A percentile compares a stretch with the other conserved stretches of the same genome.
These are phyloP conservation scores for Morus bassanus DNA, from an alignment of 2,797 vertebrate genomes.

Conservation along the genomic window DNA sequence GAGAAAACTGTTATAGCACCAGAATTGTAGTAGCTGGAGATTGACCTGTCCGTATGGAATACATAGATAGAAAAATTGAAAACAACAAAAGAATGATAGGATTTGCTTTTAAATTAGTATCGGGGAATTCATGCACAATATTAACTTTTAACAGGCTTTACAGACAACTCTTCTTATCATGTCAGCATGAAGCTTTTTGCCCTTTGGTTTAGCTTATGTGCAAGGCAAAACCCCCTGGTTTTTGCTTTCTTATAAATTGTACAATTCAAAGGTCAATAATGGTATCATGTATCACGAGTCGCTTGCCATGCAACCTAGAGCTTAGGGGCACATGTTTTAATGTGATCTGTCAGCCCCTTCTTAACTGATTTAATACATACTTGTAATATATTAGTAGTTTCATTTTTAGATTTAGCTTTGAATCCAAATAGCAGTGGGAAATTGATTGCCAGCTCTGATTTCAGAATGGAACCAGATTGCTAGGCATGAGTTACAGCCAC, in stretches of 20 bases:
- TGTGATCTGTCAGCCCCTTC: conserved; percentile 60
- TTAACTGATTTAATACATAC: conserved; percentile 51
- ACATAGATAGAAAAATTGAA: neutral
- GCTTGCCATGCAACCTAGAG: conserved; percentile 8
- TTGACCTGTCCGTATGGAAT: neutral
- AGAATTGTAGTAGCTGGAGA: neutral
- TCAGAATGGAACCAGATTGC: conserved; percentile 53
- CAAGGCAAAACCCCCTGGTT: neutral
- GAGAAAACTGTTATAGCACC: neutral
- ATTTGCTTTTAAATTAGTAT: neutral
- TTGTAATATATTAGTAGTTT: conserved; percentile 66
- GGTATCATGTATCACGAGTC: conserved; percentile 59
- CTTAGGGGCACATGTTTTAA: conserved; percentile 53
- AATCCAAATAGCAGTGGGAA: conserved; percentile 49
- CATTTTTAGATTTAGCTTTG: conserved; percentile 61
- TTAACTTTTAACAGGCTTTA: neutral
- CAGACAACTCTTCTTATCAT: neutral
- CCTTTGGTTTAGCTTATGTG: neutral
- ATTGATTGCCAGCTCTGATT: conserved; percentile 63
- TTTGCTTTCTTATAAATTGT: conserved; percentile 36
- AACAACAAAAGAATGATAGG: neutral
- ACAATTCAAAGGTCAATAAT: conserved; percentile 64
- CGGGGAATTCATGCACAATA: neutral
- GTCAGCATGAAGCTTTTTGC: neutral
- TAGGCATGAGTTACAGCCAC: conserved; percentile 48